phyloP scores from a whole-genome alignment of 1,140 invertebrate genomes.

The Atta colombica region DNA sequence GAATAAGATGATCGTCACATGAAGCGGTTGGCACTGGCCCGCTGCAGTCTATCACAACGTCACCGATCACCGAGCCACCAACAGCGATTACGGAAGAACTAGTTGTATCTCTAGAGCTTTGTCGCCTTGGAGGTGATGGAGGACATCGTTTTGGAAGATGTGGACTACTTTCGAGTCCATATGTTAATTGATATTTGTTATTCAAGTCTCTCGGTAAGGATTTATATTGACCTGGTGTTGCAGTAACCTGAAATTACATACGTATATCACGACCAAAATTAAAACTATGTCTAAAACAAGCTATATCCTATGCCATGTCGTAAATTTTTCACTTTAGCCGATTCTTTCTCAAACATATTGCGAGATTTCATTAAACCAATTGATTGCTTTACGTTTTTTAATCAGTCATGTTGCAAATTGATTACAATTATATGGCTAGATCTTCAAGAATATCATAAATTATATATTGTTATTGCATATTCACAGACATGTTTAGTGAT shows the following conservation, averaged over 20 bases:
- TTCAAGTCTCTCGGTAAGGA: conserved; percentile 85
- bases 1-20: conserved; percentile 83
- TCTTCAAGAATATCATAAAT: too few relatives aligned
- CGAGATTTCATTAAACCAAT: too few relatives aligned
- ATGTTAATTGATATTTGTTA: conserved; percentile 86
- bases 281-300: background rate
- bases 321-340: background rate
- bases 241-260: conserved; percentile 78
- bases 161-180: conserved; percentile 85
- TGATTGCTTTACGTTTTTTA: too few relatives aligned
- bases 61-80: conserved; percentile 71
- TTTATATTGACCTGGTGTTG: conserved; percentile 84
- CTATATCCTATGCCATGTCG: background rate
- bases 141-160: conserved; percentile 87
- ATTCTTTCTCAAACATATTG: background rate
- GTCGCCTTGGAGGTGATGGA: conserved; percentile 94
- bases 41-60: conserved; percentile 86
- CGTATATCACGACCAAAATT: background rate
- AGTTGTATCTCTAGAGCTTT: conserved; percentile 86
- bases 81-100: conserved; percentile 76
- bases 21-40: conserved; percentile 84
- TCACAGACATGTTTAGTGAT: too few relatives aligned
- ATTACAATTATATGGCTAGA: too few relatives aligned
- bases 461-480: too few relatives aligned
- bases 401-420: too few relatives aligned